phyloP scores from a whole-genome alignment of 2,797 vertebrate genomes.

The Neosalanx taihuensis region DNA sequence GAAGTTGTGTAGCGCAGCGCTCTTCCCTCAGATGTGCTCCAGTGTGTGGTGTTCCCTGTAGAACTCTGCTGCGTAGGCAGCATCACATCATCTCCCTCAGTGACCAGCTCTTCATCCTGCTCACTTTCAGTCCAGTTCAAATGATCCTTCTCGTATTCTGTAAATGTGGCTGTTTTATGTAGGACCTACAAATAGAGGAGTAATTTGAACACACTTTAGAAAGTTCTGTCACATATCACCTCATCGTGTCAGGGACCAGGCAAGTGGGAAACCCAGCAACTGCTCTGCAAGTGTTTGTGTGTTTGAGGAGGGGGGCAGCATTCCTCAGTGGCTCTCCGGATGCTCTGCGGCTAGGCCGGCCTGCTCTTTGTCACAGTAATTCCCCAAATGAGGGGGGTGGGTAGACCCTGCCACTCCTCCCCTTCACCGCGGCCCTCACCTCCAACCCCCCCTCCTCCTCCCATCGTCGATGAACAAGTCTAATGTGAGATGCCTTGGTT shows the following conservation, averaged over 20 bases:
- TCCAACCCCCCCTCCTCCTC: slow-evolving; percentile 42
- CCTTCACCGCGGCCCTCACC: neutral
- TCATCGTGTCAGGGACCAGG: no score
- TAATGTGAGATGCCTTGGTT: slow-evolving; percentile 45
- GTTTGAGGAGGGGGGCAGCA: neutral
- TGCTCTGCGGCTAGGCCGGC: slow-evolving; percentile 38
- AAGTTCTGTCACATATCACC: no score
- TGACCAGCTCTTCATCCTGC: no score
- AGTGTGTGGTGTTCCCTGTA: slow-evolving; percentile 31
- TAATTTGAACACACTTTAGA: no score
- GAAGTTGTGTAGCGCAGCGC: slow-evolving; percentile 46
- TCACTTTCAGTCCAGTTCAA: no score
- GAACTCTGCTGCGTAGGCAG: no score
- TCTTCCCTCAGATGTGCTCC: slow-evolving; percentile 55
- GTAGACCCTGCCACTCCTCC: slow-evolving; percentile 10
- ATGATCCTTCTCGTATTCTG: no score
- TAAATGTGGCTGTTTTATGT: no score
- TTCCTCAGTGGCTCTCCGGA: slow-evolving; percentile 34
- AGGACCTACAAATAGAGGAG: no score
- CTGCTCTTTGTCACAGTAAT: slow-evolving; percentile 67
- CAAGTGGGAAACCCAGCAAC: no score
- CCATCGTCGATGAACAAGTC: slow-evolving; percentile 33
- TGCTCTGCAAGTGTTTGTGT: no score
- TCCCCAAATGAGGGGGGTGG: slow-evolving; percentile 62
- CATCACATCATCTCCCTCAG: no score